These are phyloP conservation scores for Aradus depressus DNA, from an alignment of 2,888 invertebrate species.

Conservation along the genomic window DNA sequence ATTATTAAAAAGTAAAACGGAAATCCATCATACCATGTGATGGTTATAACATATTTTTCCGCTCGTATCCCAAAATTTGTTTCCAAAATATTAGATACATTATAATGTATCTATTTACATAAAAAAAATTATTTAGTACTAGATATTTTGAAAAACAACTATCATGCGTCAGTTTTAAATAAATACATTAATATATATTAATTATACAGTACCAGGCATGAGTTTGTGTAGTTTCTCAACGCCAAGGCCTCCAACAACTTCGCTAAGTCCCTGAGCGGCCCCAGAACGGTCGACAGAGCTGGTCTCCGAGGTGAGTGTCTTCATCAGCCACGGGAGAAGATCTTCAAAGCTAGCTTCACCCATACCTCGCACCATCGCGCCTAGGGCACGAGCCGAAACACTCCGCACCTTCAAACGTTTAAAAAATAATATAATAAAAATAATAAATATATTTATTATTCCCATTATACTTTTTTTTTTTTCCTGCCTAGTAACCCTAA, in stretches of 20 bases:
- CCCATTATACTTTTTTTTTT: too few species aligned
- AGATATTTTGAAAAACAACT: background rate
- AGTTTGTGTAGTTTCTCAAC: constrained; percentile 88
- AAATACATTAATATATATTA: background rate
- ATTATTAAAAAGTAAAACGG: too few species aligned
- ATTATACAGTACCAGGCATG: constrained; percentile 65
- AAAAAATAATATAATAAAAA: background rate
- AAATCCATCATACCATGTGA: too few species aligned
- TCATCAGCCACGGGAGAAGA: constrained; percentile 95
- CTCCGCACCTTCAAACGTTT: constrained; percentile 63
- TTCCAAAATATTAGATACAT: too few species aligned
- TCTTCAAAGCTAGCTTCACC: constrained; percentile 93
- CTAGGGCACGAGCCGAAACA: constrained; percentile 89
- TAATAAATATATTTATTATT: background rate
- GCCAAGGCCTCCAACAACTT: constrained; percentile 93
- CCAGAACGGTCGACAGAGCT: constrained; percentile 93
- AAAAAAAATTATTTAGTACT: background rate
- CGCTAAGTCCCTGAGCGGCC: constrained; percentile 92
- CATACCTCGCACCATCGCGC: constrained; percentile 96
- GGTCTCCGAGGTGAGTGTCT: constrained; percentile 86
- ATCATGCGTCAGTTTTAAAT: background rate
- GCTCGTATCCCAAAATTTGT: too few species aligned
- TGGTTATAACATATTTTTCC: too few species aligned
- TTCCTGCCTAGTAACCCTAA: too few species aligned
- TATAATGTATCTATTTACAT: too few species aligned